A percentile compares a stretch with the other conserved stretches of the same genome.
Conservation (phyloP, 2,797 vertebrate species). For the Muscicapa striata region DNA sequence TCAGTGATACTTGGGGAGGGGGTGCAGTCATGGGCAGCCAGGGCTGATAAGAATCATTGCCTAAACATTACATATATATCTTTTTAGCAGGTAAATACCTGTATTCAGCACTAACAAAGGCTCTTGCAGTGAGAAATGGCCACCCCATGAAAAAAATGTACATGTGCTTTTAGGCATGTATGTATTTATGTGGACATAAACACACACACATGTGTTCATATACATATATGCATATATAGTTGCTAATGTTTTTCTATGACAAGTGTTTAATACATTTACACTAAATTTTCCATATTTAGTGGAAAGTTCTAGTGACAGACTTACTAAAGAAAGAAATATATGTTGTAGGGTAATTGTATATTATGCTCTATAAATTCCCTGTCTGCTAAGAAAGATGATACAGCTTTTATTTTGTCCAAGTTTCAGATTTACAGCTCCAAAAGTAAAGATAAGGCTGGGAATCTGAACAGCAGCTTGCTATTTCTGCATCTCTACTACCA, state of each 20-base stretch:
- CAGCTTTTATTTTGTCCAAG: background rate
- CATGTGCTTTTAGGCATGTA: background rate
- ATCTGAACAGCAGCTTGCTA: background rate
- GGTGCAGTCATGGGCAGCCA: background rate
- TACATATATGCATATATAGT: background rate
- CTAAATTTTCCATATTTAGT: too few relatives aligned
- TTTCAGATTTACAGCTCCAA: background rate
- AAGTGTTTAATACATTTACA: background rate
- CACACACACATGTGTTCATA: rapidly evolving
- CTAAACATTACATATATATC: background rate
- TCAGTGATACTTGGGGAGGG: background rate
- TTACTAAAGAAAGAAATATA: background rate
- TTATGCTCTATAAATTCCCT: background rate
- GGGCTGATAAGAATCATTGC: background rate
- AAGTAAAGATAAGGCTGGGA: background rate
- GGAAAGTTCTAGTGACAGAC: background rate
- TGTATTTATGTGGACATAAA: background rate
- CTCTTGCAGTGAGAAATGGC: background rate
- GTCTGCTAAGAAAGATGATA: slow-evolving; percentile 19
- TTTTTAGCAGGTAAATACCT: slow-evolving; percentile 9
- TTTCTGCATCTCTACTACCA: slow-evolving; percentile 4
- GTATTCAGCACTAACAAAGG: background rate
- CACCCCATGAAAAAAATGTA: background rate
- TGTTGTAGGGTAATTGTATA: background rate
- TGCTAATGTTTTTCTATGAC: background rate